phyloP scores from a whole-genome alignment of 2,113 vertebrate species.

The Barbus barbus region DNA sequence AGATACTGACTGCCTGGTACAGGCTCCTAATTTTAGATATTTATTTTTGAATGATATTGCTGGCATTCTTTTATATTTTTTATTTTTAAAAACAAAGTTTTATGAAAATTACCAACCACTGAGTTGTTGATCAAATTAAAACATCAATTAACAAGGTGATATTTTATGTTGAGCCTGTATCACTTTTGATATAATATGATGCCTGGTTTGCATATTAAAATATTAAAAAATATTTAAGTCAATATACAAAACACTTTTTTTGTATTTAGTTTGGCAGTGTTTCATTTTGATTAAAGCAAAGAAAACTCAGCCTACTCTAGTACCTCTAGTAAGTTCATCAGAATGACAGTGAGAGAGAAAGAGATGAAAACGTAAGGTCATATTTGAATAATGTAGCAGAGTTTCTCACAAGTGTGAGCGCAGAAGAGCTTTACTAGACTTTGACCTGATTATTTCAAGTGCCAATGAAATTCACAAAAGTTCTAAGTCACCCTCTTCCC shows the following conservation, averaged over 20 bases:
- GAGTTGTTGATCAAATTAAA: neutral
- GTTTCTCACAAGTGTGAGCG: slow-evolving; percentile 25
- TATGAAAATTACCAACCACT: neutral
- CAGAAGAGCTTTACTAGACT: slow-evolving; percentile 5
- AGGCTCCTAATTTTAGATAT: neutral
- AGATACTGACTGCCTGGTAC: neutral
- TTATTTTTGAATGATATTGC: neutral
- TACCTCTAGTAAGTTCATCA: neutral
- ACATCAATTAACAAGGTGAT: neutral
- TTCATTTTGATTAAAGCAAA: neutral
- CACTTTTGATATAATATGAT: neutral
- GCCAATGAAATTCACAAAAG: slow-evolving; percentile 33
- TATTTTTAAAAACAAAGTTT: neutral
- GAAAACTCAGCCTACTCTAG: neutral
- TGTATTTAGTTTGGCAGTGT: too few species aligned
- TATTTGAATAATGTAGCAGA: slow-evolving; percentile 27
- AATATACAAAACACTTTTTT: neutral
- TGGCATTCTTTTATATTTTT: neutral
- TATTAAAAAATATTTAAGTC: neutral
- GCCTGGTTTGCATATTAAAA: neutral
- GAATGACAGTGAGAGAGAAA: neutral
- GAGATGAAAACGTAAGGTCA: slow-evolving; percentile 39
- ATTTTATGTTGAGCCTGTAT: neutral
- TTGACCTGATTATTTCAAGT: slow-evolving; percentile 51
- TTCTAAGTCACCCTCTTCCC: neutral